phyloP scores from a whole-genome alignment of 1,140 invertebrate genomes.

The Asobara japonica region DNA sequence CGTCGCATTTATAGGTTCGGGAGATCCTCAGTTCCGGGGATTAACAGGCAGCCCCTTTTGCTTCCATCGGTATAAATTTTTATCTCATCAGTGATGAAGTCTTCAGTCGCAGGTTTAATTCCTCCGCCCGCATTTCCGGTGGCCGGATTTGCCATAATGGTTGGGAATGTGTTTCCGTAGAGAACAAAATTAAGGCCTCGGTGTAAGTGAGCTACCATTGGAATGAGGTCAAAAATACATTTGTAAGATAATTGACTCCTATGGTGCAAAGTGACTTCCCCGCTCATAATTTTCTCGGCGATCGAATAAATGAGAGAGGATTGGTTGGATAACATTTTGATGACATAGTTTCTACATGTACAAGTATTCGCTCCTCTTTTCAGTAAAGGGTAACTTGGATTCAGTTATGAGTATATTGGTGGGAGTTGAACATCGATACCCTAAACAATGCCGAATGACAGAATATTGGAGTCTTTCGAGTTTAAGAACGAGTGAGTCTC shows the following conservation, averaged over 20 bases:
- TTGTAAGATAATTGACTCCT: no score
- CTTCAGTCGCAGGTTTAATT: no score
- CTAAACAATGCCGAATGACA: neutral
- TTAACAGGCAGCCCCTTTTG: no score
- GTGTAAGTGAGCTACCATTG: no score
- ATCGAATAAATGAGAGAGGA: neutral
- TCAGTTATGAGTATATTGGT: neutral
- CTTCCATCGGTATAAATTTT: neutral
- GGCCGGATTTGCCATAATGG: neutral
- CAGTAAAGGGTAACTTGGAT: neutral
- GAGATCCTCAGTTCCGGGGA: no score
- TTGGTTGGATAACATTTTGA: neutral
- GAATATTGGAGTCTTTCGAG: constrained; percentile 8
- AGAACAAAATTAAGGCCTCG: no score
- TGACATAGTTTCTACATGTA: neutral
- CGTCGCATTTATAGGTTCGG: neutral
- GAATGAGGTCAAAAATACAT: no score
- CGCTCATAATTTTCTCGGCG: neutral
- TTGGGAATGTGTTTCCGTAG: no score
- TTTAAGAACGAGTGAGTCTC: neutral
- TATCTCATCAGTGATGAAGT: neutral
- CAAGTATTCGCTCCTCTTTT: neutral
- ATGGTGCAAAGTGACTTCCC: no score
- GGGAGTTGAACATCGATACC: constrained; percentile 1
- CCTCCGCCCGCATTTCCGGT: neutral